Evolutionary conservation across 2,888 invertebrate genomes (phyloP).

Genomic region (Poecilus cupreus): DNA sequence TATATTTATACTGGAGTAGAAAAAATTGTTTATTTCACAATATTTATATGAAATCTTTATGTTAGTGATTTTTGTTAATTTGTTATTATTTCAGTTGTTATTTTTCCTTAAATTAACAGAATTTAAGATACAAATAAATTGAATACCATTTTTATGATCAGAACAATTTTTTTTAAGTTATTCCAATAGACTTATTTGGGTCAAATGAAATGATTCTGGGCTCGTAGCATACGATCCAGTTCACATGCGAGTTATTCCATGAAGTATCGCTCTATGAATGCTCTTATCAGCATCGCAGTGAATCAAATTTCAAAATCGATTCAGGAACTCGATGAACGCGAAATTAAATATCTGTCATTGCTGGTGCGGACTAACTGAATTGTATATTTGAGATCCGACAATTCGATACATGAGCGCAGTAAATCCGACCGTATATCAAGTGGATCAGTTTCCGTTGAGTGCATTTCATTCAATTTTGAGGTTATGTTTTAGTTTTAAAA

Average conservation of each 20-base stretch:
- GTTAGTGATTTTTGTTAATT: no score
- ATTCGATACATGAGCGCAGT: not conserved
- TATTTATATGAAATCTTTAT: no score
- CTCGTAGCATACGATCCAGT: not conserved
- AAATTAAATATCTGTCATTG: constrained; percentile 52
- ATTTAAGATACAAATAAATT: no score
- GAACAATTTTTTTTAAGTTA: no score
- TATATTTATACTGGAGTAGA: no score
- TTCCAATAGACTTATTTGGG: no score
- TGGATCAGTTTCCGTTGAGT: not conserved
- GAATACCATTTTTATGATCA: no score
- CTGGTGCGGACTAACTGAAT: constrained; percentile 17
- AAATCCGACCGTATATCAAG: not conserved
- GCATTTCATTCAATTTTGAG: not conserved
- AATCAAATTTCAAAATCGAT: constrained; percentile 48
- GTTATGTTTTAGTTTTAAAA: not conserved
- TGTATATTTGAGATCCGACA: constrained; percentile 27
- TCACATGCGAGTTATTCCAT: constrained; percentile 6
- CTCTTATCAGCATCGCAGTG: constrained; percentile 15
- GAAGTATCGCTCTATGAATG: not conserved
- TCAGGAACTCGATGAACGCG: constrained; percentile 31
- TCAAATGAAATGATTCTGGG: no score
- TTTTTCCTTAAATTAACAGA: no score
- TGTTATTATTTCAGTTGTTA: no score
- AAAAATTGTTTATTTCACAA: no score